Percentiles rank a stretch among this genome's conserved stretches.
phyloP scores from a whole-genome alignment of 1,140 invertebrate species.

The Gryon sp. region DNA sequence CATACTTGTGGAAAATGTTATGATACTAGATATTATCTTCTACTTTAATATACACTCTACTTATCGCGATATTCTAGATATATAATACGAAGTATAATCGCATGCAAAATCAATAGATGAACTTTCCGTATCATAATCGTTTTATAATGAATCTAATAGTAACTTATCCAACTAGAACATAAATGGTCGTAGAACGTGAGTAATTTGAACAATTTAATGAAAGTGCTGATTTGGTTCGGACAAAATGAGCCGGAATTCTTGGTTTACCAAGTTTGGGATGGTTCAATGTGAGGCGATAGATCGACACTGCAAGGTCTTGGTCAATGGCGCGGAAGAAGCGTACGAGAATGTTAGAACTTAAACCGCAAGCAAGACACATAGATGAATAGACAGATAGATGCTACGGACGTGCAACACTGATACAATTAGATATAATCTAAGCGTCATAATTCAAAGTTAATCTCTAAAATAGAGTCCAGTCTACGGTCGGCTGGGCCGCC shows the following conservation, averaged over 20 bases:
- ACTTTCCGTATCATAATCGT: background rate
- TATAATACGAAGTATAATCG: no score
- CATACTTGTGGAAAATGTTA: no score
- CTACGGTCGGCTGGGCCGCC: slow-evolving; percentile 64
- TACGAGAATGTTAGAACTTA: no score
- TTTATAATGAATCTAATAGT: slow-evolving; percentile 12
- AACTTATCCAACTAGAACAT: no score
- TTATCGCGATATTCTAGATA: no score
- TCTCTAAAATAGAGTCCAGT: slow-evolving; percentile 71
- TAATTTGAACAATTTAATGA: slow-evolving; percentile 39
- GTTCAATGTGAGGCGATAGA: slow-evolving; percentile 48
- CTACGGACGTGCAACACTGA: slow-evolving; percentile 74
- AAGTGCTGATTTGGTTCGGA: slow-evolving; percentile 22
- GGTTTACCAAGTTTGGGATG: slow-evolving; percentile 48
- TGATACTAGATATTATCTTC: no score
- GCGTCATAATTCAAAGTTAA: slow-evolving; percentile 79
- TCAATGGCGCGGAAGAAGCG: slow-evolving; percentile 77
- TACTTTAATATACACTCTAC: no score
- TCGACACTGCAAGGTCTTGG: slow-evolving; percentile 53
- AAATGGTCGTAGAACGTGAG: background rate
- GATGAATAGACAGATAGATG: slow-evolving; percentile 76
- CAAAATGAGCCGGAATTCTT: slow-evolving; percentile 33
- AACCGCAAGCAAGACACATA: slow-evolving; percentile 66
- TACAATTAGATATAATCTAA: slow-evolving; percentile 80
- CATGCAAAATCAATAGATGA: slow-evolving; percentile 16